Conservation (phyloP, 1,140 invertebrate species). For the Ips nitidus region DNA sequence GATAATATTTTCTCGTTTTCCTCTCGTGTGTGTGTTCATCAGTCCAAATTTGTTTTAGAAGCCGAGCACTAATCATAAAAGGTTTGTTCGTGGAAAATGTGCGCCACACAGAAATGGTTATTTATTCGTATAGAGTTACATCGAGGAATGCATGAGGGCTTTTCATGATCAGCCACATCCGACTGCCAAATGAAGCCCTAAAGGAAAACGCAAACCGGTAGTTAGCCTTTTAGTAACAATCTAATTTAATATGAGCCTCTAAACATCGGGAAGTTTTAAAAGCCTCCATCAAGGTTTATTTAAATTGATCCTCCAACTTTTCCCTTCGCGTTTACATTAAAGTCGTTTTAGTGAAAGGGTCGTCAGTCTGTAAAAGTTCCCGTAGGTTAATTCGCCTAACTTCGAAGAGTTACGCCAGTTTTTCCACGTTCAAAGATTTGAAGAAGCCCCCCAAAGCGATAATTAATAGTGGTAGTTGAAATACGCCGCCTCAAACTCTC, state of each 20-base stretch:
- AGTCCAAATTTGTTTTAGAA: constrained; percentile 13
- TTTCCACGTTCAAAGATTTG: background rate
- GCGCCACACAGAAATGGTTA: background rate
- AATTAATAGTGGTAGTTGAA: constrained; percentile 1
- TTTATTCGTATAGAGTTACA: background rate
- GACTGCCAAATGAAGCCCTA: background rate
- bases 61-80: constrained; percentile 8
- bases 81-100: background rate
- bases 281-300: constrained; percentile 22
- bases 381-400: background rate
- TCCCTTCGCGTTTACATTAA: constrained; percentile 9
- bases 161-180: no score
- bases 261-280: constrained; percentile 23
- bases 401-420: background rate
- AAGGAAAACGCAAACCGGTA: constrained; percentile 11
- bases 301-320: constrained; percentile 19
- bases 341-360: constrained; percentile 13
- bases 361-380: constrained; percentile 1
- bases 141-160: no score
- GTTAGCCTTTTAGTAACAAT: constrained; percentile 11
- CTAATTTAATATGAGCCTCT: constrained; percentile 16
- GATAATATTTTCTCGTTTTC: constrained; percentile 22
- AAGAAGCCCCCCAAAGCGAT: background rate
- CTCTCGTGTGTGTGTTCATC: constrained; percentile 4
- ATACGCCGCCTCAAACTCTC: constrained; percentile 5